Evolutionary conservation across 2,888 invertebrate species (phyloP).

Genomic region (Julus scandinavius): DNA sequence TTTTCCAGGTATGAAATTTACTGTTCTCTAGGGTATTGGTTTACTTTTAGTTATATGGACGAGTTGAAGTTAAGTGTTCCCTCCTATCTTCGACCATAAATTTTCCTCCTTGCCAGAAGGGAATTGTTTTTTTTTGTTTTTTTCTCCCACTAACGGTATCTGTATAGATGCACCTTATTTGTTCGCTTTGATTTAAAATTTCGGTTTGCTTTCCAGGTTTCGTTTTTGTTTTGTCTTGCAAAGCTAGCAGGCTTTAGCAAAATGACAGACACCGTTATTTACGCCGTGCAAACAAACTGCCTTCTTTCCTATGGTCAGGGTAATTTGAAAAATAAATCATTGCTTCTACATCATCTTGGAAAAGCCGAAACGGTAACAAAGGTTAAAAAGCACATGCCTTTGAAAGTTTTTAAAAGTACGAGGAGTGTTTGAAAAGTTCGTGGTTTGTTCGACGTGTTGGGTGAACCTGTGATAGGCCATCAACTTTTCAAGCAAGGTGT

Average conservation of each 20-base stretch:
- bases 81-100: slow-evolving; percentile 10
- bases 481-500: no score
- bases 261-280: not conserved
- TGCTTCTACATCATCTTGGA: not conserved
- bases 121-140: slow-evolving; percentile 18
- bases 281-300: not conserved
- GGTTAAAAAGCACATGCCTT: no score
- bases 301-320: not conserved
- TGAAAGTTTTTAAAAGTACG: no score
- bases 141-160: not conserved
- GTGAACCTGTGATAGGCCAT: no score
- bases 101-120: not conserved
- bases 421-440: no score
- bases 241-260: not conserved
- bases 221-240: not conserved
- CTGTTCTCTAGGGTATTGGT: not conserved
- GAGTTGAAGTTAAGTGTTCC: slow-evolving; percentile 18
- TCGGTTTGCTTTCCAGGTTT: not conserved
- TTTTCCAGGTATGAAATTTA: slow-evolving; percentile 18
- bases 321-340: not conserved
- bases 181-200: slow-evolving; percentile 1
- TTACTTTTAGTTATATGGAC: slow-evolving; percentile 18
- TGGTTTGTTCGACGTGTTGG: no score
- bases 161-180: not conserved
- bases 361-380: no score